Conservation (phyloP, 35 echinoderm and acorn worm genomes). For the Eucidaris tribuloides region DNA sequence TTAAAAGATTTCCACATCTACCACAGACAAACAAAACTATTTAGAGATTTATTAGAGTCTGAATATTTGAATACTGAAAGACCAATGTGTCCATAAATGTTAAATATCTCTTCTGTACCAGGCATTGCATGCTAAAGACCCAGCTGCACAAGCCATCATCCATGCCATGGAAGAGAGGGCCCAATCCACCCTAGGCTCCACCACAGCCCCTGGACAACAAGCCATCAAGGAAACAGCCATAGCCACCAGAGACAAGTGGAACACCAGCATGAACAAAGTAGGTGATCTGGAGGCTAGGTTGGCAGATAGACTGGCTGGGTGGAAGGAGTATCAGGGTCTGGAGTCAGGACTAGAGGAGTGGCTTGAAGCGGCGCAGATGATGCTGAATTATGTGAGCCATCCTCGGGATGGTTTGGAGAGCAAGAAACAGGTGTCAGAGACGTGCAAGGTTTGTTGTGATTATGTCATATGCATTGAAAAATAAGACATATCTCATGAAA, state of each 20-base stretch:
- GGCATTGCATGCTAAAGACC: constrained; percentile 8
- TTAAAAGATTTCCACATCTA: neutral
- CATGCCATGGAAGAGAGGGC: constrained; percentile 37
- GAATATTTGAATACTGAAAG: neutral
- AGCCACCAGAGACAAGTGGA: constrained; percentile 18
- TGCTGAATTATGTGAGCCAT: neutral
- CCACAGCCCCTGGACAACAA: constrained; percentile 35
- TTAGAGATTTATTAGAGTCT: neutral
- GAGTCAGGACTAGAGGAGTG: constrained; percentile 21
- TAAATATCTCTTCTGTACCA: neutral
- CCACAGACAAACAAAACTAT: neutral
- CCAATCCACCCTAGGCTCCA: constrained; percentile 32
- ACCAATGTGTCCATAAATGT: neutral
- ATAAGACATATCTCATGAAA: too few species aligned
- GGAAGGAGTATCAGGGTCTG: constrained; percentile 28
- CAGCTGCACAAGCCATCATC: constrained; percentile 23
- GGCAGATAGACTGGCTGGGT: neutral
- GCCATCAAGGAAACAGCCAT: constrained; percentile 19
- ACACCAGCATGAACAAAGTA: neutral
- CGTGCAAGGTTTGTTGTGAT: constrained; percentile 46
- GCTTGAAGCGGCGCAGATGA: constrained; percentile 37
- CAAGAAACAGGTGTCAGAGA: constrained; percentile 19
- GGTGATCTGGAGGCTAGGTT: constrained; percentile 31
- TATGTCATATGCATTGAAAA: too few species aligned
- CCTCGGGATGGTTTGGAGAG: constrained; percentile 31